These are phyloP conservation scores for Sycophila sp. DNA, from an alignment of 1,140 invertebrate genomes.

Conservation along the genomic window DNA sequence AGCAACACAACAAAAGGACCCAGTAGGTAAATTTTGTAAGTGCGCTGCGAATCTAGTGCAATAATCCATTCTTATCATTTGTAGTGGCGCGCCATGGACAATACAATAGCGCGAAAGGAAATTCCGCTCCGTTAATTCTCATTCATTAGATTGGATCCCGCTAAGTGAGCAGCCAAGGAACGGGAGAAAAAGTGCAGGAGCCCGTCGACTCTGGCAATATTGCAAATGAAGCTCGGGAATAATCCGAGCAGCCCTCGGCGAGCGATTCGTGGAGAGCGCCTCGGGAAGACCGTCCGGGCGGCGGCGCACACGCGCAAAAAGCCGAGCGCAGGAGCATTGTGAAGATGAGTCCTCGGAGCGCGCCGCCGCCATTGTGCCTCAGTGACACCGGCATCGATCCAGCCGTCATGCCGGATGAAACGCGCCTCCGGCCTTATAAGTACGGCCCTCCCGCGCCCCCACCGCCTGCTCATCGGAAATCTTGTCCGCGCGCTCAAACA, in stretches of 20 bases:
- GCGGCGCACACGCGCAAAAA: not conserved
- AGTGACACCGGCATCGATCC: constrained; percentile 17
- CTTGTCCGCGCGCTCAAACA: too few species aligned
- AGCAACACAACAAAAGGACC: too few species aligned
- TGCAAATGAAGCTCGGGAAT: constrained; percentile 28
- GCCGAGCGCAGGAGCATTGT: constrained; percentile 1
- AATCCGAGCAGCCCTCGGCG: not conserved
- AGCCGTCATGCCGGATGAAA: constrained; percentile 2
- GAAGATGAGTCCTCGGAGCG: constrained; percentile 21
- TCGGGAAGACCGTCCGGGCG: not conserved
- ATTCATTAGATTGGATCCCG: too few species aligned
- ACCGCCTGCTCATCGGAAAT: too few species aligned
- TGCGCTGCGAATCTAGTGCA: too few species aligned
- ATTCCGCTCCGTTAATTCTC: too few species aligned
- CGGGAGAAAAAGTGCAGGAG: not conserved
- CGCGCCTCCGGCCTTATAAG: not conserved
- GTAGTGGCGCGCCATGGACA: too few species aligned
- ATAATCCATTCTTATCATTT: too few species aligned
- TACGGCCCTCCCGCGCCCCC: too few species aligned
- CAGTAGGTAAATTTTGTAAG: too few species aligned
- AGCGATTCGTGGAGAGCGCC: constrained; percentile 13
- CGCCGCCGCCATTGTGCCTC: constrained; percentile 18
- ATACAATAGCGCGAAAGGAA: too few species aligned
- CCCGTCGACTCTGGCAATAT: not conserved
- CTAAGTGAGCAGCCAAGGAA: too few species aligned